A percentile compares a stretch with the other conserved stretches of the same genome.
These are phyloP conservation scores for Procambarus clarkii DNA, from an alignment of 1,140 invertebrate genomes.

Conservation along the genomic window DNA sequence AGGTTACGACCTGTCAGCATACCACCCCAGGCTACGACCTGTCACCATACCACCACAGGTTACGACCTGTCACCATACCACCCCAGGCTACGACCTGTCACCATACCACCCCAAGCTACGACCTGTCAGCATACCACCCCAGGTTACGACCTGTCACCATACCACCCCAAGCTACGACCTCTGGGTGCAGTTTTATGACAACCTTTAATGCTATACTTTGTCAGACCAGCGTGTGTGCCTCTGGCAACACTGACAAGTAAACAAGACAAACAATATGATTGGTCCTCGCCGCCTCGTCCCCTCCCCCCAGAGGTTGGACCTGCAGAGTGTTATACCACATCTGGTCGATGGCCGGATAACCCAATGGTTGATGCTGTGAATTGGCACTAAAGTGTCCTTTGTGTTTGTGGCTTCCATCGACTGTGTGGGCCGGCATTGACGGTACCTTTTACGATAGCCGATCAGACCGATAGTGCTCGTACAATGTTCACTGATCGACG, in stretches of 20 bases:
- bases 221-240: not conserved
- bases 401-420: not conserved
- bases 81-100: no score
- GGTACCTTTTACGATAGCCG: conserved; percentile 31
- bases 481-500: conserved; percentile 6
- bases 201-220: not conserved
- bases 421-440: not conserved
- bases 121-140: no score
- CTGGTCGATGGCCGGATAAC: not conserved
- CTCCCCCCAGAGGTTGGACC: not conserved
- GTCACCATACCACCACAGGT: no score
- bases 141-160: no score
- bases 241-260: not conserved
- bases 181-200: not conserved
- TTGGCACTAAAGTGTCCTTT: not conserved
- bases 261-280: conserved; percentile 48
- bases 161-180: not conserved
- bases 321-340: not conserved
- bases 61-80: no score
- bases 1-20: no score
- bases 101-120: no score
- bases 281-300: conserved; percentile 2
- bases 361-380: no score
- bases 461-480: conserved; percentile 26
- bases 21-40: no score